Percentiles rank a stretch among this genome's conserved stretches.
These are phyloP conservation scores for human (Homo sapiens) DNA, from an alignment of 2,113 vertebrate species.

Conservation along the genomic window GRCh38 chr13:27802501-27803000, in stretches of 20 bases:
- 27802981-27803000: background rate
- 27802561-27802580: background rate
- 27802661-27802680: background rate
- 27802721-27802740: background rate
- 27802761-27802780: background rate
- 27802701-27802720: background rate
- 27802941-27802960: background rate
- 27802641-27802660: background rate
- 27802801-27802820: background rate
- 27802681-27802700: background rate
- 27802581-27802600: background rate
- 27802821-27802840: background rate
- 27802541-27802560: background rate
- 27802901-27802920: rapidly evolving
- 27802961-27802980: background rate
- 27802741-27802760: background rate
- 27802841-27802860: background rate
- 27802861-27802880: background rate
- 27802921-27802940: no score
- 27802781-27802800: background rate
- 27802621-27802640: background rate
- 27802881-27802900: background rate
- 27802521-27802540: background rate
- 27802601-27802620: background rate
- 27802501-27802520: background rate